phyloP scores from a whole-genome alignment of 2,888 invertebrate species.

The Yponomeuta sedellus region DNA sequence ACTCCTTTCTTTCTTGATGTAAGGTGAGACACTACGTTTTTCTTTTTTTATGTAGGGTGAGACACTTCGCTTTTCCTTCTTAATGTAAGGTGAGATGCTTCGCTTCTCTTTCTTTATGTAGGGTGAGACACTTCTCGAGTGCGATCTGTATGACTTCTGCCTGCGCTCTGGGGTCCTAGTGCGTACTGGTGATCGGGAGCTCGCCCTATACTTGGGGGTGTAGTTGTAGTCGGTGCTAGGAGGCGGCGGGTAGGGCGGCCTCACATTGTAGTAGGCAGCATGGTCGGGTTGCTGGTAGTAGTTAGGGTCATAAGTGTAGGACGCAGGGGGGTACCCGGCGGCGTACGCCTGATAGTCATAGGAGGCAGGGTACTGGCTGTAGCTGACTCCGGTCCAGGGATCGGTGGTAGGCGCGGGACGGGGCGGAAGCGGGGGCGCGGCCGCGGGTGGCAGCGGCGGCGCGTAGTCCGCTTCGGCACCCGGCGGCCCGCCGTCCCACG shows the following conservation, averaged over 20 bases:
- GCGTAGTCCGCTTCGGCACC: conserved; percentile 72
- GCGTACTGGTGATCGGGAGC: conserved; percentile 22
- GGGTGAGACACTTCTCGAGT: conserved; percentile 52
- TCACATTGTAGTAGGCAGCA: conserved; percentile 9
- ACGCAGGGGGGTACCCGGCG: conserved; percentile 35
- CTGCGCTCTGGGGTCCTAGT: conserved; percentile 34
- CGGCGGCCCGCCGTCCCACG: conserved; percentile 74
- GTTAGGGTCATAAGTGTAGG: conserved; percentile 46
- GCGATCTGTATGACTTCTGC: conserved; percentile 39
- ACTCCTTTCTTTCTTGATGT: too few relatives aligned
- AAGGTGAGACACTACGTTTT: too few relatives aligned
- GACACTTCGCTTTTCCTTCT: conserved; percentile 22
- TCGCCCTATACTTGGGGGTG: conserved; percentile 18
- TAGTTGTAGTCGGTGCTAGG: conserved; percentile 28
- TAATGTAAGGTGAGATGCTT: conserved; percentile 34
- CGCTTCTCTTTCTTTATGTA: conserved; percentile 34
- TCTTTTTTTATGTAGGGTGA: background rate
- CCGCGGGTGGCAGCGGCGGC: conserved; percentile 51
- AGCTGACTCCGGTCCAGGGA: conserved; percentile 37
- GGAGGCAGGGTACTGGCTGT: conserved; percentile 53
- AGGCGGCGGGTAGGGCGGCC: background rate
- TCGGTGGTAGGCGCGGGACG: conserved; percentile 35
- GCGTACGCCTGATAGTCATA: conserved; percentile 56
- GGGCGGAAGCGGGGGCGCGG: conserved; percentile 45
- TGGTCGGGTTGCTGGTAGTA: conserved; percentile 39